Evolutionary conservation across 2,888 invertebrate genomes (phyloP).

Genomic region (Cephus sareptanus): DNA sequence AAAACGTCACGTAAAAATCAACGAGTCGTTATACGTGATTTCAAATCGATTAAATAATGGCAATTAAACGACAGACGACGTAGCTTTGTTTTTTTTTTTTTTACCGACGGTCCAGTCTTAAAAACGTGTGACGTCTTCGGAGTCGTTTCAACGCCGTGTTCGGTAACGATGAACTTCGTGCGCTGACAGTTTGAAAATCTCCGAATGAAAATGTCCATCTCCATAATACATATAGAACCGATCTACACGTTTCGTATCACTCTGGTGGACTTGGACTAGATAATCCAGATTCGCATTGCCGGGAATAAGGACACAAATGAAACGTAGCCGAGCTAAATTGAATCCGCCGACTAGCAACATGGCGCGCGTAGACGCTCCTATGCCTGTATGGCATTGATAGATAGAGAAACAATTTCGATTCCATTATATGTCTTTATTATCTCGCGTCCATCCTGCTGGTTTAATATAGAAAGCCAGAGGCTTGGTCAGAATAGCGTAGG

Average conservation of each 20-base stretch:
- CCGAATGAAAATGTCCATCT: not conserved
- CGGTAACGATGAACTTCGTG: not conserved
- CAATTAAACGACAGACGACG: not conserved
- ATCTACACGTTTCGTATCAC: not conserved
- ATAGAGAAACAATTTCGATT: constrained; percentile 65
- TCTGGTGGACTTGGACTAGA: not conserved
- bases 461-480: constrained; percentile 57
- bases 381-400: constrained; percentile 58
- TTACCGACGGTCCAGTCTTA: not conserved
- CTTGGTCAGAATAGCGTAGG: constrained; percentile 21
- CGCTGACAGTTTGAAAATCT: constrained; percentile 15
- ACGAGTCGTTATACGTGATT: not conserved
- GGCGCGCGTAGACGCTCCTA: constrained; percentile 27
- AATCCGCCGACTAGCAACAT: constrained; percentile 43
- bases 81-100: not conserved
- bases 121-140: not conserved
- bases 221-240: not conserved
- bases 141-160: constrained; percentile 21
- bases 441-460: constrained; percentile 54
- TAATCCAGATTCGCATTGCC: constrained; percentile 10
- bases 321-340: constrained; percentile 53
- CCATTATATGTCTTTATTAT: constrained; percentile 65
- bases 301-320: constrained; percentile 56
- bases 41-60: not conserved
- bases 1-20: not conserved